Base-by-base conservation (phyloP, 2,888 invertebrate genomes). In the Diaphora mendica region DNA sequence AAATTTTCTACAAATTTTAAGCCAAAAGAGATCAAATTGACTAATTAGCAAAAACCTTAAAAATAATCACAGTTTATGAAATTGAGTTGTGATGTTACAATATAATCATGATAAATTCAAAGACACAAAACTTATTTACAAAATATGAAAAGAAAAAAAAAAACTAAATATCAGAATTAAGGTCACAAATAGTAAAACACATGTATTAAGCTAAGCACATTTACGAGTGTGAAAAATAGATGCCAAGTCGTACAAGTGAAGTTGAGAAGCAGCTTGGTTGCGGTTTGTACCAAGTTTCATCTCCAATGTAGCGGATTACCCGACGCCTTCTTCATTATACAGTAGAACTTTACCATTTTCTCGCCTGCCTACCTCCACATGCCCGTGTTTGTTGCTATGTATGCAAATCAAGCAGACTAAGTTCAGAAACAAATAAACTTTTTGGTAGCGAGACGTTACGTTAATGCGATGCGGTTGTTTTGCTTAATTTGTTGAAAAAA, bases 321-420 rank as follows among this genome's bases (percentile, higher is more conserved):
- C 82, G 70, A n/a, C 92, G 90, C 90, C 91, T 90, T 89, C 88
- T 94, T 94, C 94, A 94, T 95, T 95, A 94, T 95, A 91, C 94
- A 87, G 80, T 82, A 80, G 85, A 94, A 94, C 91, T 95, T 95
- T 89, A 86, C 88, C 87, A 90, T 91, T 91, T 91, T 91, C 91
- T 91, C 91, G 88, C 89, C 88, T 88, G 88, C 90, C 88, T 87
- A 87, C 88, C 85, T 85, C 83, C 86, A 83, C 87, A 86, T 75
- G 75, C 82, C 84, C 90, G 89, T 91, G 85, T 91, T 91, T 88
- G 87, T 90, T 92, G 90, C 90, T 90, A 91, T 91, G 88, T 93
- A 94, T 95, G 94, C 92, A 93, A 95, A 95, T 94, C 87, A 91
- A 88, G 86, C 80, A 72, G 84, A 89, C 88, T 89, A 90, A 93